A percentile compares a stretch with the other conserved stretches of the same genome.
Evolutionary conservation across 92 coral and sea anemone species (phyloP).

Genomic region (Anthopleura xanthogrammica): DNA sequence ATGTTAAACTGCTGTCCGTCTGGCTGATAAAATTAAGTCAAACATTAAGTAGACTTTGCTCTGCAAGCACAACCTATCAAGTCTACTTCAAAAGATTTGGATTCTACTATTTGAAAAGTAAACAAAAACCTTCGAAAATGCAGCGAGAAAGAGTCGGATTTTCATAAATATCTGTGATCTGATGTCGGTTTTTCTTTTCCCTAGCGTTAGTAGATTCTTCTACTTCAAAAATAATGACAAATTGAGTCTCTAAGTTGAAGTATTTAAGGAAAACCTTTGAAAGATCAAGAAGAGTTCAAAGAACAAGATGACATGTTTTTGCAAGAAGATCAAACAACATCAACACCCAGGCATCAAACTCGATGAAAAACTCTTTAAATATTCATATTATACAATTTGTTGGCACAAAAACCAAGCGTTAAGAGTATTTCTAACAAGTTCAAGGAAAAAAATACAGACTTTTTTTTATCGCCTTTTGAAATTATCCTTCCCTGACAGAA

Average conservation of each 20-base stretch:
- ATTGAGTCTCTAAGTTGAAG: neutral
- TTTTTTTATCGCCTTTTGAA: neutral
- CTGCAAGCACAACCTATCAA: neutral
- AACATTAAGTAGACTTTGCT: neutral
- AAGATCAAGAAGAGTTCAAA: neutral
- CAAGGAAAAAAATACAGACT: neutral
- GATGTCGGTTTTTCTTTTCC: neutral
- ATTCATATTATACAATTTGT: neutral
- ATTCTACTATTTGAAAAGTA: neutral
- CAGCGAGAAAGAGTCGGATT: neutral
- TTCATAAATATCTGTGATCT: neutral
- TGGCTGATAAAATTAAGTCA: no score
- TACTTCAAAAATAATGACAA: neutral
- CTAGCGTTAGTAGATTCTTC: neutral
- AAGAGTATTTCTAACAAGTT: neutral
- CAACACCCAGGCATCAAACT: neutral
- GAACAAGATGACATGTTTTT: conserved; percentile 2
- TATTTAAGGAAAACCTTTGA: neutral
- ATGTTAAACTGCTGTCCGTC: neutral
- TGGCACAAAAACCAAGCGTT: neutral
- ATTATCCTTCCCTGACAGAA: neutral
- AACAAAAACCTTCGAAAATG: neutral
- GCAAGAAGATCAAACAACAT: neutral
- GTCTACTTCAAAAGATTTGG: neutral
- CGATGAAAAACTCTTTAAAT: neutral